A percentile compares a stretch with the other conserved stretches of the same genome.
Evolutionary conservation across 2,797 vertebrate species (phyloP).

Genomic region (Leptodactylus fallax): DNA sequence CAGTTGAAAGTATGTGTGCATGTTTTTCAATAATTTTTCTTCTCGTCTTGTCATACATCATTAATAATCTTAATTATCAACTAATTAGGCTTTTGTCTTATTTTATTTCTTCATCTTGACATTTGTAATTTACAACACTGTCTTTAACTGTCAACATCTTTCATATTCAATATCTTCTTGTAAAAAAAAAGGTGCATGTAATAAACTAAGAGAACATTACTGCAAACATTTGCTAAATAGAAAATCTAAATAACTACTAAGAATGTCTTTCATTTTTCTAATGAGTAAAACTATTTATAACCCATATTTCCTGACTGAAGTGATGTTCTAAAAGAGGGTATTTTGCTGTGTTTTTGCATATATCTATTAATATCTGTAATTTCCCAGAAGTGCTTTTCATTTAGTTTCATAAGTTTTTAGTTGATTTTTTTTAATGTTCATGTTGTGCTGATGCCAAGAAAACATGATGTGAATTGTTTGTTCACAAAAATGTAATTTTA

Average conservation of each 20-base stretch:
- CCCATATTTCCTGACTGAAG: slow-evolving; percentile 16
- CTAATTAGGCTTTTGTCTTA: background rate
- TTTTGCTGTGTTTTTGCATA: slow-evolving; percentile 20
- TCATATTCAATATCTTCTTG: background rate
- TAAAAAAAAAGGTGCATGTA: background rate
- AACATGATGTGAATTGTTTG: background rate
- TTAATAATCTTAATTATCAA: background rate
- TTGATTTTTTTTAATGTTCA: background rate
- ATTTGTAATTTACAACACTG: background rate
- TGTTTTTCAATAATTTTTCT: background rate
- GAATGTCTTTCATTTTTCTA: background rate
- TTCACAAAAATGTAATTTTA: no score
- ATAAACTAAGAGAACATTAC: background rate
- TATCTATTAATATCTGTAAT: slow-evolving; percentile 26
- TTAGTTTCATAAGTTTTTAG: background rate
- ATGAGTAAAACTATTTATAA: slow-evolving; percentile 33
- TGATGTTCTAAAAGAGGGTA: slow-evolving; percentile 16
- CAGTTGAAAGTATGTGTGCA: background rate
- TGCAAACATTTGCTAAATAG: background rate
- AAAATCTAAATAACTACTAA: background rate
- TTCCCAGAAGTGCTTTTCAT: slow-evolving; percentile 18
- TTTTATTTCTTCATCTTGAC: background rate
- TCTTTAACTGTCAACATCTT: background rate
- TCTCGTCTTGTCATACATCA: background rate
- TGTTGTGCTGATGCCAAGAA: background rate